A percentile compares a stretch with the other conserved stretches of the same genome.
These are phyloP conservation scores for Meloidogyne exigua DNA, from an alignment of 1,140 invertebrate species.

Conservation along the genomic window DNA sequence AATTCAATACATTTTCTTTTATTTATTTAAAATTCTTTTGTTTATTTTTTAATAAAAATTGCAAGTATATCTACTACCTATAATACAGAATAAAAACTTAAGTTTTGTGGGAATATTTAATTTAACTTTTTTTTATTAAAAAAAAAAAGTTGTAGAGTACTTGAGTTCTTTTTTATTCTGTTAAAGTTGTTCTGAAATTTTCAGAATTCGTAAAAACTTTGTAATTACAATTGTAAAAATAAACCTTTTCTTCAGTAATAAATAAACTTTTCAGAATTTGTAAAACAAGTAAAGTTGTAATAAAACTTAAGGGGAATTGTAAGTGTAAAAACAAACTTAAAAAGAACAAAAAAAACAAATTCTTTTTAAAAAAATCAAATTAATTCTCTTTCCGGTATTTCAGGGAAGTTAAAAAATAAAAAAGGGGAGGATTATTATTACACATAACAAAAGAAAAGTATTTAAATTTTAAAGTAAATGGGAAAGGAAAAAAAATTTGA, in stretches of 20 bases:
- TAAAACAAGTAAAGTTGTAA: not conserved
- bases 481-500: not conserved
- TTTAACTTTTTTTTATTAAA: not conserved
- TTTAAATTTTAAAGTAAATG: not conserved
- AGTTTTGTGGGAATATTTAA: not conserved
- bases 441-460: not conserved
- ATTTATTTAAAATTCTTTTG: not conserved
- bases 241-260: not conserved
- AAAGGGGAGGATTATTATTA: not conserved
- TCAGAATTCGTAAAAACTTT: no score
- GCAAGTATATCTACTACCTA: not conserved
- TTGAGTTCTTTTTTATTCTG: no score
- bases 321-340: no score
- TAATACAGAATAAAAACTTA: no score
- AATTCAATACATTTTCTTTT: not conserved
- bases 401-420: not conserved
- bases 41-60: not conserved
- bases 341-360: no score
- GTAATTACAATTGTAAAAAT: no score
- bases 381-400: not conserved
- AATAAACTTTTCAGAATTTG: not conserved
- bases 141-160: no score
- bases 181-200: no score
- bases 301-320: no score
- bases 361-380: no score